These are phyloP conservation scores for Fragum whitleyi DNA, from an alignment of 2,888 invertebrate genomes.

Conservation along the genomic window DNA sequence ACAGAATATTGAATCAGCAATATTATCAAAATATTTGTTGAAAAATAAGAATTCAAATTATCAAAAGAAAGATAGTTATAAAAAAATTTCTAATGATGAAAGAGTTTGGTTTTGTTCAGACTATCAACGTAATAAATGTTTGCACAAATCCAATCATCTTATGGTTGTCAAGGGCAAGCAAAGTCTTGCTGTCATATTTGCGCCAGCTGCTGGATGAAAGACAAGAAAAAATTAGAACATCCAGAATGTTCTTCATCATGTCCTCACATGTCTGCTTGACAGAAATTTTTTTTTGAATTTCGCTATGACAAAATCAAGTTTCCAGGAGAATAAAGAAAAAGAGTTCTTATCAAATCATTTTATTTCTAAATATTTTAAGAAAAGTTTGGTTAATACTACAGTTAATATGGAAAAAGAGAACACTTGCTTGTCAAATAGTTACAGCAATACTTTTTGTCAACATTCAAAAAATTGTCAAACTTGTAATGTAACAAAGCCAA, in stretches of 20 bases:
- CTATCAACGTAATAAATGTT: not conserved
- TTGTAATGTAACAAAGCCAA: not conserved
- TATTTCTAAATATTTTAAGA: too few species aligned
- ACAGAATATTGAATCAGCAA: not conserved
- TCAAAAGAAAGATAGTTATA: not conserved
- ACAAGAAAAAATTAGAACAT: not conserved
- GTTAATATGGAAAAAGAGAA: too few species aligned
- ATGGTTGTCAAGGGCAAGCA: not conserved
- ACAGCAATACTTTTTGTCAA: not conserved
- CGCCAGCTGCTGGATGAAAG: constrained; percentile 1
- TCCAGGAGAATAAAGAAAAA: too few species aligned
- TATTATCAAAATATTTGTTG: not conserved
- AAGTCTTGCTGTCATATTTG: not conserved
- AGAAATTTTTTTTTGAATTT: not conserved
- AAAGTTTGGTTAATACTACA: not conserved
- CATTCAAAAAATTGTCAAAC: not conserved
- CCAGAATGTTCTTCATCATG: constrained; percentile 5
- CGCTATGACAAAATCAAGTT: too few species aligned
- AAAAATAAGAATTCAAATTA: not conserved
- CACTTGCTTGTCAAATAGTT: too few species aligned
- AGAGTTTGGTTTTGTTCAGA: not conserved
- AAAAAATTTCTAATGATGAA: not conserved
- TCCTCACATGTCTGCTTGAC: not conserved
- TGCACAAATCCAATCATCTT: not conserved
- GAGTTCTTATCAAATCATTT: too few species aligned